Conservation (phyloP, 2,888 invertebrate genomes). For the Xestia sexstrigata region DNA sequence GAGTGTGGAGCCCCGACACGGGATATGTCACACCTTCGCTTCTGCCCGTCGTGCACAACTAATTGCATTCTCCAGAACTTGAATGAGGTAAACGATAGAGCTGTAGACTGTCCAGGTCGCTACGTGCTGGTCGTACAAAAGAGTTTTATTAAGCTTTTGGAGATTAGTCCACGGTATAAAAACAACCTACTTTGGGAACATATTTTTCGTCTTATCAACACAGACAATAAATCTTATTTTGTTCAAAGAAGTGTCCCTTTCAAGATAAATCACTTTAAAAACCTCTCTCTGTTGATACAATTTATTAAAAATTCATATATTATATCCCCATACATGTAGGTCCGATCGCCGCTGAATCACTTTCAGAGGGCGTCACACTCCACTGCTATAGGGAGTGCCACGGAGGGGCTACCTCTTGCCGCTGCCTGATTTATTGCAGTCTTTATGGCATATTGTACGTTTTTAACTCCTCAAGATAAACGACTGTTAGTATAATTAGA, state of each 20-base stretch:
- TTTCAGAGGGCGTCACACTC: slow-evolving; percentile 61
- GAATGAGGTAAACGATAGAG: neutral
- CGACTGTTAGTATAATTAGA: slow-evolving; percentile 64
- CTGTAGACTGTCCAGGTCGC: neutral
- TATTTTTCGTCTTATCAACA: neutral
- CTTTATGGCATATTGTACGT: slow-evolving; percentile 65
- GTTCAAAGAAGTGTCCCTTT: neutral
- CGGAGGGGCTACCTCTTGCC: slow-evolving; percentile 47
- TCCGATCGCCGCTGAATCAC: slow-evolving; percentile 36
- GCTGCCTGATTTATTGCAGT: slow-evolving; percentile 62
- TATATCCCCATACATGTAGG: slow-evolving; percentile 3
- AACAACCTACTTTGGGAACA: neutral
- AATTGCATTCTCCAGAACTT: no score
- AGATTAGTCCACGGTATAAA: neutral
- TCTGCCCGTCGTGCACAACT: no score
- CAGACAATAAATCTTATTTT: neutral
- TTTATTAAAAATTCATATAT: slow-evolving; percentile 13
- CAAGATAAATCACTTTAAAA: slow-evolving; percentile 11
- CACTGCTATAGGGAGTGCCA: slow-evolving; percentile 55
- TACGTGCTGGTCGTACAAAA: no score
- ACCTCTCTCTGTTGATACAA: slow-evolving; percentile 7
- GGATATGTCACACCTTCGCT: neutral
- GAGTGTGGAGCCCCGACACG: neutral
- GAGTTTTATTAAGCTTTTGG: no score
- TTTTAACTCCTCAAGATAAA: slow-evolving; percentile 66